Conservation (phyloP, 1,140 invertebrate genomes). For the Drosophila athabasca region DNA sequence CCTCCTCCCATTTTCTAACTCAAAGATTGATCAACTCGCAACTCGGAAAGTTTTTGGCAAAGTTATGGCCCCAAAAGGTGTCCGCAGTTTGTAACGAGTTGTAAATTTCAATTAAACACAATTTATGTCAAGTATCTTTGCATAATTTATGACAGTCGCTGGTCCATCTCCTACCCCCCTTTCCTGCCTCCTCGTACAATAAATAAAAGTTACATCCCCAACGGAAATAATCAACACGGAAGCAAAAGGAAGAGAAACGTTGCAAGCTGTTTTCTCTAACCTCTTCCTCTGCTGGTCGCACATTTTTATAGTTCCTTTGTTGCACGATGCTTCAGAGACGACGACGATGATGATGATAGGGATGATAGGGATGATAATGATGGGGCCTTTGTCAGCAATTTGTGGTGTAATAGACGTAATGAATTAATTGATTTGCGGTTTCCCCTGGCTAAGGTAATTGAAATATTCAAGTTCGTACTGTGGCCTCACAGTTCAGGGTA, state of each 20-base stretch:
- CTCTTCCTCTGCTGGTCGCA: slow-evolving; percentile 3
- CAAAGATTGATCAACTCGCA: too few relatives aligned
- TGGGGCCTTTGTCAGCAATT: slow-evolving; percentile 57
- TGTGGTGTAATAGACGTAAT: slow-evolving; percentile 36
- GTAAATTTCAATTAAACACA: slow-evolving; percentile 76
- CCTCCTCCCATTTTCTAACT: too few relatives aligned
- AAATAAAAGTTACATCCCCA: slow-evolving; percentile 61
- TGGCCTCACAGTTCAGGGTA: slow-evolving; percentile 20
- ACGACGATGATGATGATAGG: slow-evolving; percentile 11
- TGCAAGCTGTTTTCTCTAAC: slow-evolving; percentile 58
- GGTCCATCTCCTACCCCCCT: not conserved
- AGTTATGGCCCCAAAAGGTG: not conserved
- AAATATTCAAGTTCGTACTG: slow-evolving; percentile 19
- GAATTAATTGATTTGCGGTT: slow-evolving; percentile 74
- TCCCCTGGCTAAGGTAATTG: slow-evolving; percentile 44
- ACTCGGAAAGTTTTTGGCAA: too few relatives aligned
- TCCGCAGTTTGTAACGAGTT: slow-evolving; percentile 2
- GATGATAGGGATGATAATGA: not conserved
- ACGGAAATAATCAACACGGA: slow-evolving; percentile 76
- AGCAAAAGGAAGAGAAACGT: slow-evolving; percentile 52
- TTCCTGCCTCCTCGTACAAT: slow-evolving; percentile 26
- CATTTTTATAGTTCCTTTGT: not conserved
- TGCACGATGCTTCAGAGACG: slow-evolving; percentile 19
- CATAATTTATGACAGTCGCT: slow-evolving; percentile 63
- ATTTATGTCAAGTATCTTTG: slow-evolving; percentile 62